phyloP scores from a whole-genome alignment of 2,797 vertebrate genomes.

The Vespertilio murinus region DNA sequence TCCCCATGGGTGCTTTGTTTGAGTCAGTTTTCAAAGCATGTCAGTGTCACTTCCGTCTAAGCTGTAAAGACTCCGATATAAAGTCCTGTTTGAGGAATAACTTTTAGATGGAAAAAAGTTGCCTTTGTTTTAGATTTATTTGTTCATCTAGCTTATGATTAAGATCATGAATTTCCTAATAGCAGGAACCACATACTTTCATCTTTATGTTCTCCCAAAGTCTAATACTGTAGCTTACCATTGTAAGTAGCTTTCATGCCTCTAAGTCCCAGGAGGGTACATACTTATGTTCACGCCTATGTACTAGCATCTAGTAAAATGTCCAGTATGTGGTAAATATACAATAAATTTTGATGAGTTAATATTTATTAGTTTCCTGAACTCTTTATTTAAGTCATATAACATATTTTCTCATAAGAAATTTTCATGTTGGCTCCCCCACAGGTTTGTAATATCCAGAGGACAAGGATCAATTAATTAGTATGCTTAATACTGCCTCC shows the following conservation, averaged over 20 bases:
- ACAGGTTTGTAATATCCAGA: slow-evolving; percentile 16
- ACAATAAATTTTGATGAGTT: not conserved
- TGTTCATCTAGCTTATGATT: not conserved
- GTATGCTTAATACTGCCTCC: not conserved
- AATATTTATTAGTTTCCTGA: slow-evolving; percentile 15
- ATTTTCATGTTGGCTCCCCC: not conserved
- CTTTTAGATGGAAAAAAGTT: not conserved
- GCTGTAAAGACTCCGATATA: not conserved
- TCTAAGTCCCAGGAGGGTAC: not conserved
- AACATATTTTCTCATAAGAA: not conserved
- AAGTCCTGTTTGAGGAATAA: not conserved
- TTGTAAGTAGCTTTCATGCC: not conserved
- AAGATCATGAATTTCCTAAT: not conserved
- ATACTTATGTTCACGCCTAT: not conserved
- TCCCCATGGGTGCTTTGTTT: not conserved
- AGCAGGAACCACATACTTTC: not conserved
- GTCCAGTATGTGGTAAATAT: not conserved
- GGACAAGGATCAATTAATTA: not conserved
- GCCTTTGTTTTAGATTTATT: not conserved
- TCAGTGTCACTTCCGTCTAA: not conserved
- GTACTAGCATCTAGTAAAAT: not conserved
- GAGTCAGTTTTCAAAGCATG: not conserved
- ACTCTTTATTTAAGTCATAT: slow-evolving; percentile 11
- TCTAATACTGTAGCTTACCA: not conserved
- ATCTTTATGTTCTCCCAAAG: not conserved